phyloP scores from a whole-genome alignment of 2,797 vertebrate genomes.

The Ctenochaetus hawaiiensis region DNA sequence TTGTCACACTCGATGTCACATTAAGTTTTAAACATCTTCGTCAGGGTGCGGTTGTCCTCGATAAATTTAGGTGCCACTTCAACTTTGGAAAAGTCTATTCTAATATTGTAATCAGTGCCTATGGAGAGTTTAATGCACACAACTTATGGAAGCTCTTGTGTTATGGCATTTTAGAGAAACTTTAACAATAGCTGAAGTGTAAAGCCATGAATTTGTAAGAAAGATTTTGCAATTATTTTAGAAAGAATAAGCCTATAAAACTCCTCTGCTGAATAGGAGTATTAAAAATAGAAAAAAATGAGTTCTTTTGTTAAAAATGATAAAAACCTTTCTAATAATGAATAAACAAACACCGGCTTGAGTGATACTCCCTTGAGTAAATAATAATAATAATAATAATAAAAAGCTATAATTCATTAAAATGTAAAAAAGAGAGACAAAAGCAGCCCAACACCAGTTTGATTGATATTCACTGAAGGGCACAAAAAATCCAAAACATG shows the following conservation, averaged over 20 bases:
- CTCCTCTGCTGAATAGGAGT: neutral
- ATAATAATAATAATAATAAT: too few species aligned
- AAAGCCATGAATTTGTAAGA: neutral
- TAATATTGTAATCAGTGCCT: too few species aligned
- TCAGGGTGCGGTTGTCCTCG: constrained; percentile 32
- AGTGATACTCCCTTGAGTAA: too few species aligned
- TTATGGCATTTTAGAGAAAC: neutral
- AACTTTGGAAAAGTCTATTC: neutral
- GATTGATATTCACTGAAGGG: neutral
- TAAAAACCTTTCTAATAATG: too few species aligned
- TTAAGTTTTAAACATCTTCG: constrained; percentile 44
- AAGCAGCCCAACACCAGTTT: neutral
- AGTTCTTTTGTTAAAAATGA: too few species aligned
- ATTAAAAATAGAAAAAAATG: too few species aligned
- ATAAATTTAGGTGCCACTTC: neutral
- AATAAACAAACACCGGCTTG: too few species aligned
- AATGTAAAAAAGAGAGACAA: too few species aligned
- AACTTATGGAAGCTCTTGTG: neutral
- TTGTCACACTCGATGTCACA: constrained; percentile 59
- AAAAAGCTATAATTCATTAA: too few species aligned
- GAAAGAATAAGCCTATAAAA: neutral
- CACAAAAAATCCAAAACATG: neutral
- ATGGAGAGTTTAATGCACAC: too few species aligned
- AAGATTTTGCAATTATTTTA: neutral
- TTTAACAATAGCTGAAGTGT: neutral